These are phyloP conservation scores for Onychomys torridus DNA, from an alignment of 2,797 vertebrate species.

Conservation along the genomic window DNA sequence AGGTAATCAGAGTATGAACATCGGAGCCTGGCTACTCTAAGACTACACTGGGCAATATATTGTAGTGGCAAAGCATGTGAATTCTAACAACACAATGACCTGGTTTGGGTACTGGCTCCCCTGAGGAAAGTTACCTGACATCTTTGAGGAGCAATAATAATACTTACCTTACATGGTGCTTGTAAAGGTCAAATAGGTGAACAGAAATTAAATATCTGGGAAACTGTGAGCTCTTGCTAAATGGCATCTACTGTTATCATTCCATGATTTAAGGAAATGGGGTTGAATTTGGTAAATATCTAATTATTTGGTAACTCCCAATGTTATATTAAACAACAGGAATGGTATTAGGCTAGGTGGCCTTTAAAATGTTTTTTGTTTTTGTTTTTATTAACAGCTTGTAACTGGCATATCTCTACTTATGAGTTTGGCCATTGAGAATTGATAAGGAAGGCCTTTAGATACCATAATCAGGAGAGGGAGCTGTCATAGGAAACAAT, in stretches of 20 bases:
- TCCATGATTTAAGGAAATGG: slow-evolving; percentile 42
- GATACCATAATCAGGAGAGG: neutral
- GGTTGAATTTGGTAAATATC: slow-evolving; percentile 37
- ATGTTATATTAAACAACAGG: slow-evolving; percentile 21
- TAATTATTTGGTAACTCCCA: neutral
- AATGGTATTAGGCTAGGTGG: slow-evolving; percentile 3
- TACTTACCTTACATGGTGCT: neutral
- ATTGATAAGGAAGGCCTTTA: neutral
- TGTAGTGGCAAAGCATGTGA: neutral
- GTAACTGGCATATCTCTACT: neutral
- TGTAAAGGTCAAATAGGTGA: slow-evolving; percentile 26
- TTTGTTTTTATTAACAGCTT: neutral
- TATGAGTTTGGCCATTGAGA: neutral
- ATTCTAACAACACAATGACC: slow-evolving; percentile 46
- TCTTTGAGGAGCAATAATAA: slow-evolving; percentile 8
- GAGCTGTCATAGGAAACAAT: neutral
- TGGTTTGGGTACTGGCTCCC: neutral
- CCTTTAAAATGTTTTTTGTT: slow-evolving; percentile 46
- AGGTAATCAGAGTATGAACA: slow-evolving; percentile 28
- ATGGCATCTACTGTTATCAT: neutral
- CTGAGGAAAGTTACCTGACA: slow-evolving; percentile 37
- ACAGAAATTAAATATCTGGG: slow-evolving; percentile 17
- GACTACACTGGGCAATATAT: neutral
- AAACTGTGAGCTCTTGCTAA: neutral
- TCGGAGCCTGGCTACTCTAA: slow-evolving; percentile 22